Evolutionary conservation across 2,113 vertebrate genomes (phyloP), one percentile per base, ranked within the genome.

Genomic region (Aramus guarauna): DNA sequence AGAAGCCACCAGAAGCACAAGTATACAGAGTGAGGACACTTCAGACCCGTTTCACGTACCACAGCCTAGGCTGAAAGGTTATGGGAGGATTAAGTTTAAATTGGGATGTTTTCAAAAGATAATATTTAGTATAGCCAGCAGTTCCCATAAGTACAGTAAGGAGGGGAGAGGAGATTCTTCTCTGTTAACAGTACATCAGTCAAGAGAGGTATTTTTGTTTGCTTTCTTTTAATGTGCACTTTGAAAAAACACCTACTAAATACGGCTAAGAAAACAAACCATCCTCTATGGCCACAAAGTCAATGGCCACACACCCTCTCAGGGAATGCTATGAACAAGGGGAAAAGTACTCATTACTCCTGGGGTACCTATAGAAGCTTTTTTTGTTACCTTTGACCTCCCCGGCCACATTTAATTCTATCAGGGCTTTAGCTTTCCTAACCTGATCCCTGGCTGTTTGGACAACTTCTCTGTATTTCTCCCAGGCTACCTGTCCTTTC

Each of bases 41-140:
- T 91, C 66, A 67, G 27, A 64, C 27, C 23, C 6, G 1, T 60
- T 77, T 79, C 81, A 82, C 23, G 59, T 15, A 36, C 34, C 41
- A 26, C 56, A 91, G 64, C 47, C 80, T 30, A 52, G 39, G 50
- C 48, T 62, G 56, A 76, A 93, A 23, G 50, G 55, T 80, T 96
- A 88, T 11, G 9, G 47, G n/a, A 88, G 26, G 67, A 80, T 52
- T 48, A 85, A 78, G 66, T 91, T 87, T 81, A 90, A 91, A 94
- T 19, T 88, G 55, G 77, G 80, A 95, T 90, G 59, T 86, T 96
- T 94, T 76, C 81, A 66, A 76, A 76, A 93, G 67, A 85, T 34
- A 94, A 50, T 69, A 85, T 84, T 85, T 78, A 69, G 55, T 37
- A 76, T 5, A 85, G 39, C 36, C 48, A 91, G 69, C 43, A 92